phyloP scores from a whole-genome alignment of 2,113 vertebrate species.

The Macaca mulatta region DNA sequence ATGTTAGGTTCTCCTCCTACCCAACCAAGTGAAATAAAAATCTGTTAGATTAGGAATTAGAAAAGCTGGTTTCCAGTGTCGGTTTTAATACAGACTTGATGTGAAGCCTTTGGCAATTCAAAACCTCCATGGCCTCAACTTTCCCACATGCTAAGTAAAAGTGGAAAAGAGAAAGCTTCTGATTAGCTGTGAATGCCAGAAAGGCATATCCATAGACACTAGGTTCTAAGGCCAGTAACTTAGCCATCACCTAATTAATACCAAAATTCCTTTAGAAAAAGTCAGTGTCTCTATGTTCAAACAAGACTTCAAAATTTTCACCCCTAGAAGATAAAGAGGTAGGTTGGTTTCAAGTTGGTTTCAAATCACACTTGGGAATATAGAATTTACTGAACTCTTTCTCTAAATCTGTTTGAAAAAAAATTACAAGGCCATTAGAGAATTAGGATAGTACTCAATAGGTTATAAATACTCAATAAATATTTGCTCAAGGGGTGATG shows the following conservation, averaged over 20 bases:
- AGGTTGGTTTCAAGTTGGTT: neutral
- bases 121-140: neutral
- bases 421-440: neutral
- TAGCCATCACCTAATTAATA: neutral
- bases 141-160: neutral
- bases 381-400: neutral
- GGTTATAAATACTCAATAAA: neutral
- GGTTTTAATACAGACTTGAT: neutral
- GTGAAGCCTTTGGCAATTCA: neutral
- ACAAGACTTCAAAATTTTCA: slow-evolving; percentile 3
- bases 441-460: neutral
- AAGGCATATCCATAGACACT: neutral
- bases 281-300: neutral
- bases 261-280: neutral
- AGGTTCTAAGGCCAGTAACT: neutral
- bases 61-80: neutral
- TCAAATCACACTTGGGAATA: neutral
- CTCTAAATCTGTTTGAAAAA: neutral
- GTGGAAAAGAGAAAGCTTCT: neutral
- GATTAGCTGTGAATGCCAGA: neutral
- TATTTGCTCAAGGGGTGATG: neutral
- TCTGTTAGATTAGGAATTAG: neutral
- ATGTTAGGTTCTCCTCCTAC: neutral
- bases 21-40: neutral
- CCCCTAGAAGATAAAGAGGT: neutral